Conservation (phyloP, 1,140 invertebrate genomes). For the Macrobrachium nipponense region DNA sequence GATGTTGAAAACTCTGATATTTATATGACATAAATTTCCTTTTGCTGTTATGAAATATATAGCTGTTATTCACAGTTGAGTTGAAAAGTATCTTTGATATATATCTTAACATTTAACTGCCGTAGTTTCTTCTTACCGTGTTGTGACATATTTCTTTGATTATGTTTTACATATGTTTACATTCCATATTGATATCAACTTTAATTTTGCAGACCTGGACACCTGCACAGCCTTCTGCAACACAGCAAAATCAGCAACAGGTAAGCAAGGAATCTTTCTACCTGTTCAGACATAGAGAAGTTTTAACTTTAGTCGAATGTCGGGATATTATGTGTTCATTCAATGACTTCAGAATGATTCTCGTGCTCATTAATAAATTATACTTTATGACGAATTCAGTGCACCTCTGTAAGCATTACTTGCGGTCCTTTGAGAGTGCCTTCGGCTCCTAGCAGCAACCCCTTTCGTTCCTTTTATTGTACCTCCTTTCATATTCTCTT, state of each 20-base stretch:
- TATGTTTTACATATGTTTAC: background rate
- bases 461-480: too few species aligned
- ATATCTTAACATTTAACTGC: background rate
- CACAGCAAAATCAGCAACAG: conserved; percentile 29
- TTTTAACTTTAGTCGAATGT: background rate
- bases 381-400: too few species aligned
- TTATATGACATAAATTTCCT: too few species aligned
- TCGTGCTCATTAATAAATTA: too few species aligned
- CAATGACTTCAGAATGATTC: background rate
- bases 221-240: conserved; percentile 23
- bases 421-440: too few species aligned
- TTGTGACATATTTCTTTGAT: too few species aligned
- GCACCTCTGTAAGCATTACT: too few species aligned
- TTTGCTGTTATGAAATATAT: too few species aligned
- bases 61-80: too few species aligned
- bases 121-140: background rate
- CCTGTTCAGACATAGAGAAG: background rate
- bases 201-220: conserved; percentile 42
- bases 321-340: background rate
- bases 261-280: background rate
- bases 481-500: too few species aligned
- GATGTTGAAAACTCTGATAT: too few species aligned
- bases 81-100: background rate
- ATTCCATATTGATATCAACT: background rate
- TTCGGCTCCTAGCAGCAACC: too few species aligned